Conservation (phyloP, 2,113 vertebrate species). For the Gila orcuttii region DNA sequence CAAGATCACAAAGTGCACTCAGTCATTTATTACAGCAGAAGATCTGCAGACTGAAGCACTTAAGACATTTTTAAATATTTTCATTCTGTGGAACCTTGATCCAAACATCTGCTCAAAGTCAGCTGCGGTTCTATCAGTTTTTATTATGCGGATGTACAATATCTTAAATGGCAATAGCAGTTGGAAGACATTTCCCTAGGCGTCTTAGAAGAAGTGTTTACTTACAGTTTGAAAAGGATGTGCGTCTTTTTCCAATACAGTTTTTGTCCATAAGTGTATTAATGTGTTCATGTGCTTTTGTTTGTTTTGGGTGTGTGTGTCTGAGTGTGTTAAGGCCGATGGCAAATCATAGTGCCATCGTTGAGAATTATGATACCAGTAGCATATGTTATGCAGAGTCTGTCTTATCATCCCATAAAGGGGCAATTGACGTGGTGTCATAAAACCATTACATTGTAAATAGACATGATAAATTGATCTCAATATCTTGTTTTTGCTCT, state of each 20-base stretch:
- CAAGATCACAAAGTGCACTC: slow-evolving; percentile 50
- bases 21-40: slow-evolving; percentile 36
- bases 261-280: neutral
- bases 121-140: slow-evolving; percentile 23
- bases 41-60: slow-evolving; percentile 18
- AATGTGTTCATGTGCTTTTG: neutral
- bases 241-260: neutral
- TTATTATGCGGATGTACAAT: slow-evolving; percentile 40
- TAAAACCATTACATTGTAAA: slow-evolving; percentile 61
- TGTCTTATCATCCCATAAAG: slow-evolving; percentile 57
- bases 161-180: slow-evolving; percentile 56
- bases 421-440: slow-evolving; percentile 49
- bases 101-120: slow-evolving; percentile 47
- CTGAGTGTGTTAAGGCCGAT: neutral
- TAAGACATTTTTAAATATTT: slow-evolving; percentile 56
- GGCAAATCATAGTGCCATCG: slow-evolving; percentile 41
- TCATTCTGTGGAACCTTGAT: slow-evolving; percentile 31
- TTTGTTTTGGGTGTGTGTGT: slow-evolving; percentile 16
- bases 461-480: slow-evolving; percentile 27
- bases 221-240: neutral
- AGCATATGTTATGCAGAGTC: slow-evolving; percentile 67
- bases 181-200: slow-evolving; percentile 18
- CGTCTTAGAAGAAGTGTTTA: slow-evolving; percentile 43
- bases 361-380: slow-evolving; percentile 63
- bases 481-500: slow-evolving; percentile 47